Conservation (phyloP, 2,113 vertebrate genomes). For the Podilymbus podiceps region DNA sequence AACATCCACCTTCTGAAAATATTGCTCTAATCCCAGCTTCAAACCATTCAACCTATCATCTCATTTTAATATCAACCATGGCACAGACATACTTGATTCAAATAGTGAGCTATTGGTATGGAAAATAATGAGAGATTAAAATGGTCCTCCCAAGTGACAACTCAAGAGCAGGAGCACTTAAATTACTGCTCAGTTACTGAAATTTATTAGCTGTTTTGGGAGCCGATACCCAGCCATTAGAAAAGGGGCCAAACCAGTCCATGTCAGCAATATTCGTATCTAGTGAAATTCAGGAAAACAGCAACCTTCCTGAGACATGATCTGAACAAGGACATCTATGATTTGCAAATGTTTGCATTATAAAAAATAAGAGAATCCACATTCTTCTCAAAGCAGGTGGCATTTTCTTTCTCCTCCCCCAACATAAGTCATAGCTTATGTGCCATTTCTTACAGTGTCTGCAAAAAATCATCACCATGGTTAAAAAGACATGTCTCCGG, state of each 20-base stretch:
- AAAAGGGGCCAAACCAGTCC: not conserved
- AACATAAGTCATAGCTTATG: not conserved
- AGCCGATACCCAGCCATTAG: not conserved
- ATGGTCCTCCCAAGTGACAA: not conserved
- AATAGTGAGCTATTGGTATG: not conserved
- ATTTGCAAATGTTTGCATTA: not conserved
- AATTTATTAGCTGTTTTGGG: not conserved
- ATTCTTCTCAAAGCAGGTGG: constrained; percentile 5
- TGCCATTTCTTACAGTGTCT: not conserved
- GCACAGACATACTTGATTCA: not conserved
- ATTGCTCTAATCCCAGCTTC: not conserved
- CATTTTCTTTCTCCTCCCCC: not conserved
- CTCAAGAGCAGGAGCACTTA: not conserved
- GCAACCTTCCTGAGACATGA: not conserved
- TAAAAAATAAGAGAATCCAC: constrained; percentile 1
- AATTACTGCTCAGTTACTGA: not conserved
- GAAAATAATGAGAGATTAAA: not conserved
- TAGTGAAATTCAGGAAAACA: not conserved
- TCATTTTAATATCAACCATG: not conserved
- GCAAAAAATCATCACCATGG: constrained; percentile 1
- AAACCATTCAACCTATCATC: not conserved
- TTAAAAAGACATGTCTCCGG: not conserved
- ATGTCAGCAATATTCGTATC: not conserved
- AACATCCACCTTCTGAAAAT: not conserved
- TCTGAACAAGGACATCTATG: not conserved